Base-by-base conservation (phyloP, 2,797 vertebrate species). In the Chlorospingus flavigularis region DNA sequence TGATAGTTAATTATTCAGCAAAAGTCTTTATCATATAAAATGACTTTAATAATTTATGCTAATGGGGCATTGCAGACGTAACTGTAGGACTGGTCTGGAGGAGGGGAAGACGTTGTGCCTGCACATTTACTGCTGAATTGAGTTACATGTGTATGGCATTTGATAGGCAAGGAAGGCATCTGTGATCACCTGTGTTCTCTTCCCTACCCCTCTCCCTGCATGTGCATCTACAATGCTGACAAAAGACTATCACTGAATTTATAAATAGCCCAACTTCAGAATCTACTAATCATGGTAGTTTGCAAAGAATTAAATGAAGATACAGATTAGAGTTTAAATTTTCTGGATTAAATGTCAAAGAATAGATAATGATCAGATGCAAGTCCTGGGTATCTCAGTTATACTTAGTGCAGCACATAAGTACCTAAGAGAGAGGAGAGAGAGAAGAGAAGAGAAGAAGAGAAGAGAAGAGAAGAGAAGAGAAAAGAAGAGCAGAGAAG, bases 1-100 rank as follows among this genome's bases (percentile, higher is more conserved):
- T 82, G 65, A 91, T 89, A 90, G 61, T 77, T 89, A 95, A 94
- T 93, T 93, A 95, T 87, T 94, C 75, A 86, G 74, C 58, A 86
- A 67, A 93, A 90, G 78, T 78, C 78, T 87, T 81, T 54, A 94
- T 92, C 72, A 77, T 80, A 93, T 66, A 87, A 93, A 94, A 77
- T 75, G 0, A 81, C 85, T 92, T 91, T 26, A 92, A 95, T 96
- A 86, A 95, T 94, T 93, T 58, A 92, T 87, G 87, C 23, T 92
- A 88, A 92, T 80, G n/a, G 31, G 3, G 68, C 31, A 24, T 53
- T 82, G 74, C 54, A 88, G 63, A 91, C 3, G 37, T 91, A 94
- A 86, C 35, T 60, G 43, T 7, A 84, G 71, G 77, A 48, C 28
- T 50, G 68, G 26, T 94, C 68, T 48, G 91, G 74, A 89, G 67